Base-by-base conservation (phyloP, 1,140 invertebrate species). In the Planococcus citri region DNA sequence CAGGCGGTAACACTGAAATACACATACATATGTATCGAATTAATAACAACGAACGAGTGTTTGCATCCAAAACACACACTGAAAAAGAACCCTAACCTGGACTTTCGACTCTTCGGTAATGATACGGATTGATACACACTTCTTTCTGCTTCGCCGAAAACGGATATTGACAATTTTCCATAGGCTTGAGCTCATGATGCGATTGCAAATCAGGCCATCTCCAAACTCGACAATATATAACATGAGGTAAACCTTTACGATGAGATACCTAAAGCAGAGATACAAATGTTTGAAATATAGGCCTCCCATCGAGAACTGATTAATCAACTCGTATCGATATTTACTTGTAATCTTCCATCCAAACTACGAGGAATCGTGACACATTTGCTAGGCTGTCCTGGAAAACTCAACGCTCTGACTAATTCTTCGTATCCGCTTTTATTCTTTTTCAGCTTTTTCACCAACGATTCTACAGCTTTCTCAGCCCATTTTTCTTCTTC, bases 401-500 rank as follows among this genome's bases (percentile, higher is more conserved):
- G 95, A 79, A 91, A 95, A 51, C 91, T 93, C 1, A 99, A 80
- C 1, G 95, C 96, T 71, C 91, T 85, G 79, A 98, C 95, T 69
- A 99, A 78, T 78, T 98, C 95, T 78, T 98, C 95, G 17, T 98
- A 90, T n/a, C 94, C 94, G 75, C 95, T 91, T 83, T 96, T 92
- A 75, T 89, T 81, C 78, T 98, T 98, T 78, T 97, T 97, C 10
- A 99, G 77, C 77, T 98, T 98, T 79, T 99, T 99, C 0, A 98
- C 95, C 14, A 99, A 80, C 68, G 94, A 95, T 77, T 99, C 96
- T 0, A 99, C 94, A 0, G 97, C 97, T 77, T 98, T 99, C 77
- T 98, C 95, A 2, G 95, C 95, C 96, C 97, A 99, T 83, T 97
- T 97, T 76, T 98, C 95, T 80, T 97, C 94, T 80, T 97, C 95